These are phyloP conservation scores for Saccostrea echinata DNA, from an alignment of 1,140 invertebrate species.

Conservation along the genomic window DNA sequence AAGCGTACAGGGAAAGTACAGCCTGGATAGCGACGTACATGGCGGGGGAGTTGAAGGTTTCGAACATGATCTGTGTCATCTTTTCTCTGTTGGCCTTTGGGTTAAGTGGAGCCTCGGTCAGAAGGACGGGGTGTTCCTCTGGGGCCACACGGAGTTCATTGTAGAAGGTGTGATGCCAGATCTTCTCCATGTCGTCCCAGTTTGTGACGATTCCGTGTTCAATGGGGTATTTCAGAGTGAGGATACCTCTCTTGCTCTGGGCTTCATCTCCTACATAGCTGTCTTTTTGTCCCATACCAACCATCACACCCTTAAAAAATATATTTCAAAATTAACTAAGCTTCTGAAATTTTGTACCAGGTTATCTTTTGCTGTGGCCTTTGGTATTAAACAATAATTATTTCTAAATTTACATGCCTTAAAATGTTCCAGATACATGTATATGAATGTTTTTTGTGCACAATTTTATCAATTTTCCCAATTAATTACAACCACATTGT, in stretches of 20 bases:
- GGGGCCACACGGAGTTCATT: conserved; percentile 95
- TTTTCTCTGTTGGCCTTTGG: conserved; percentile 78
- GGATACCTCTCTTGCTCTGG: conserved; percentile 86
- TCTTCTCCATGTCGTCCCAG: conserved; percentile 91
- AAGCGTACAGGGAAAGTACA: conserved; percentile 91
- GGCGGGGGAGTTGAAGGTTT: conserved; percentile 91
- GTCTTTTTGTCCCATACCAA: conserved; percentile 93
- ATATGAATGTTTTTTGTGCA: too few relatives aligned
- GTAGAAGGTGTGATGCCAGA: conserved; percentile 87
- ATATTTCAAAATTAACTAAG: neutral
- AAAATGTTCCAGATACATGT: too few relatives aligned
- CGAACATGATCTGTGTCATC: conserved; percentile 80
- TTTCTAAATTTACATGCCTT: too few relatives aligned
- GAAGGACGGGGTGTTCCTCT: conserved; percentile 94
- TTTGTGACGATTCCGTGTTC: conserved; percentile 82
- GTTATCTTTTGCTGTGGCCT: too few relatives aligned
- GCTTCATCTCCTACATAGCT: conserved; percentile 80
- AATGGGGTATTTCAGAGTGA: conserved; percentile 81
- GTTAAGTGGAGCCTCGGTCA: conserved; percentile 76
- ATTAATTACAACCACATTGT: too few relatives aligned
- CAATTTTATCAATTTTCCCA: too few relatives aligned
- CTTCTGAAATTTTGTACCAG: too few relatives aligned
- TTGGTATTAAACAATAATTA: too few relatives aligned
- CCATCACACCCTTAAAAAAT: conserved; percentile 89
- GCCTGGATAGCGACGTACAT: conserved; percentile 96